These are phyloP conservation scores for Ispidina picta DNA, from an alignment of 2,797 vertebrate genomes.

Conservation along the genomic window DNA sequence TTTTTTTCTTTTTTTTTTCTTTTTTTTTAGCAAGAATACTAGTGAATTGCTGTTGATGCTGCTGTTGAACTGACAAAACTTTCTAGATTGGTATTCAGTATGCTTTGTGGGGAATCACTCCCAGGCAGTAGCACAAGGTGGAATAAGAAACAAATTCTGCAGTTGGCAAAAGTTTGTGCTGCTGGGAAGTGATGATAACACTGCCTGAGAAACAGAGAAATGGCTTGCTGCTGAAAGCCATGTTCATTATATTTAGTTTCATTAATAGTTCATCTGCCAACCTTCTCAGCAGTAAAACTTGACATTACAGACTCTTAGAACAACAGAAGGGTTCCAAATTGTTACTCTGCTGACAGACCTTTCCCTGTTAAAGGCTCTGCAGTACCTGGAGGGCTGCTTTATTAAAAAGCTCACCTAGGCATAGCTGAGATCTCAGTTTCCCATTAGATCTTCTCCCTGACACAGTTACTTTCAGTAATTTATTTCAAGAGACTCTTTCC, in stretches of 20 bases:
- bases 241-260: constrained; percentile 55
- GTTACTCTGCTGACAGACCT: constrained; percentile 62
- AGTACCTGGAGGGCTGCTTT: constrained; percentile 62
- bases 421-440: constrained; percentile 4
- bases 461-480: constrained; percentile 11
- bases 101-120: constrained; percentile 27
- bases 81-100: neutral
- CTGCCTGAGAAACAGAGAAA: constrained; percentile 46
- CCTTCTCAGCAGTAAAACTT: constrained; percentile 61
- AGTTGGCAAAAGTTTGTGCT: constrained; percentile 44
- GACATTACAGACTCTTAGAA: constrained; percentile 62
- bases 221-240: constrained; percentile 24
- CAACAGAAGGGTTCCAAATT: constrained; percentile 65
- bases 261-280: constrained; percentile 68
- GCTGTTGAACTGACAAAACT: neutral
- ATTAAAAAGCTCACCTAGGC: constrained; percentile 56
- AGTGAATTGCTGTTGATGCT: constrained; percentile 1
- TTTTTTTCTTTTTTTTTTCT: too few relatives aligned
- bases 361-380: constrained; percentile 41
- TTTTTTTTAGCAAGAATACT: neutral
- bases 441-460: constrained; percentile 41
- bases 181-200: constrained; percentile 55
- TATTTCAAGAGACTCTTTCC: constrained; percentile 14
- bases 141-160: constrained; percentile 47
- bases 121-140: constrained; percentile 11